These are phyloP conservation scores for Acromyrmex charruanus DNA, from an alignment of 1,140 invertebrate genomes.

Conservation along the genomic window DNA sequence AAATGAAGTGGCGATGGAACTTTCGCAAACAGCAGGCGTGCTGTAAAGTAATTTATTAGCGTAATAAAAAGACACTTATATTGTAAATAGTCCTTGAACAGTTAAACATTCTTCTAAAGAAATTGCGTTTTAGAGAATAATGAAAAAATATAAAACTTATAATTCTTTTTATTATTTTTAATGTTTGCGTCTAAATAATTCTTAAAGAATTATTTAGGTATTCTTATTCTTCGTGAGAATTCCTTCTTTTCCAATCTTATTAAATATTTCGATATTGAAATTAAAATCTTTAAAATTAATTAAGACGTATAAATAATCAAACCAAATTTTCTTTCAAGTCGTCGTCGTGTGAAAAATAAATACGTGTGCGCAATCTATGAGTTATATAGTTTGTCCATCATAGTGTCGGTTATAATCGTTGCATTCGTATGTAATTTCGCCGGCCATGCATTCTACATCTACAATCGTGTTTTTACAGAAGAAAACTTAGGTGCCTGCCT, in stretches of 20 bases:
- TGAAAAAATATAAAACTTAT: background rate
- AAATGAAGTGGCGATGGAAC: constrained; percentile 28
- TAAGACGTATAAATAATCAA: background rate
- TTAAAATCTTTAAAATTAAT: background rate
- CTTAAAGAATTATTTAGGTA: background rate
- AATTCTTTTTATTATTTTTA: constrained; percentile 6
- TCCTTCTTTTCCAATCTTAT: background rate
- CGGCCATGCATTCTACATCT: background rate
- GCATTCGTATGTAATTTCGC: constrained; percentile 17
- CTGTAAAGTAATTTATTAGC: constrained; percentile 29
- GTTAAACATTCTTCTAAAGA: background rate
- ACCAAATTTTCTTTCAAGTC: background rate
- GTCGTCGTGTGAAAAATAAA: background rate
- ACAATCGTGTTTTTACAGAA: constrained; percentile 12
- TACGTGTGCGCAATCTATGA: background rate
- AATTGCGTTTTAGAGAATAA: background rate
- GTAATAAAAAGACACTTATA: constrained; percentile 10
- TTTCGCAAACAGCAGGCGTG: background rate
- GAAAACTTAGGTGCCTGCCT: background rate
- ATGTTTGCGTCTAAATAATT: background rate
- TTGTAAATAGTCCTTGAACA: background rate
- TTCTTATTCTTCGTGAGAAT: background rate
- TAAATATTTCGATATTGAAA: background rate
- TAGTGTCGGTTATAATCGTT: background rate
- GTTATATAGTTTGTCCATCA: background rate